A percentile compares a stretch with the other conserved stretches of the same genome.
These are phyloP conservation scores for Bembecia ichneumoniformis DNA, from an alignment of 2,888 invertebrate species.

Conservation along the genomic window DNA sequence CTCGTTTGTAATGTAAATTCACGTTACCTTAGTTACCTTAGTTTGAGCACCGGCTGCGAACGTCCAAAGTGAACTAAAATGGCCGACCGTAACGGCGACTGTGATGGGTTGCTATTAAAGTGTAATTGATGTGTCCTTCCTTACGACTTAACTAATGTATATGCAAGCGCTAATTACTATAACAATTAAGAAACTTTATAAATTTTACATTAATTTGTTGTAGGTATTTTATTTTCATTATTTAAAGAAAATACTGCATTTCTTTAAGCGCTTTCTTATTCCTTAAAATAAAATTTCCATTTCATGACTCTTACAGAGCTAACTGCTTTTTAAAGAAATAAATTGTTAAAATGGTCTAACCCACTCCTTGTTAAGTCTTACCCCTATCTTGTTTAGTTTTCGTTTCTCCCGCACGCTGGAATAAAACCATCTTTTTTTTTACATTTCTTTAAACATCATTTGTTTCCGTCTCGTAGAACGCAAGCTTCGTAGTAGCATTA, in stretches of 20 bases:
- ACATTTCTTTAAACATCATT: not conserved
- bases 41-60: conserved; percentile 25
- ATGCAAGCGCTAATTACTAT: not conserved
- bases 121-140: conserved; percentile 14
- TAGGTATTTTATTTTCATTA: too few species aligned
- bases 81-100: conserved; percentile 18
- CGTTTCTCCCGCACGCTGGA: too few species aligned
- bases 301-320: too few species aligned
- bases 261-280: too few species aligned
- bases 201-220: too few species aligned
- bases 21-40: conserved; percentile 47
- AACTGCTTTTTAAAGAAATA: too few species aligned
- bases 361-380: too few species aligned
- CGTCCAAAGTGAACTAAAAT: conserved; percentile 28
- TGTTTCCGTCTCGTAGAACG: not conserved
- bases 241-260: too few species aligned
- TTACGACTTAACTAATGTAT: not conserved
- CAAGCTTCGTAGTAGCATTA: not conserved
- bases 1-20: conserved; percentile 56
- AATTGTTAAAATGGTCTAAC: too few species aligned
- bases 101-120: conserved; percentile 25
- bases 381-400: too few species aligned
- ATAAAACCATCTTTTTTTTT: not conserved
- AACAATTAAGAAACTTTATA: not conserved
- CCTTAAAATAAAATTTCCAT: too few species aligned